These are phyloP conservation scores for Platycheirus rosarum DNA, from an alignment of 2,888 invertebrate species.

Conservation along the genomic window DNA sequence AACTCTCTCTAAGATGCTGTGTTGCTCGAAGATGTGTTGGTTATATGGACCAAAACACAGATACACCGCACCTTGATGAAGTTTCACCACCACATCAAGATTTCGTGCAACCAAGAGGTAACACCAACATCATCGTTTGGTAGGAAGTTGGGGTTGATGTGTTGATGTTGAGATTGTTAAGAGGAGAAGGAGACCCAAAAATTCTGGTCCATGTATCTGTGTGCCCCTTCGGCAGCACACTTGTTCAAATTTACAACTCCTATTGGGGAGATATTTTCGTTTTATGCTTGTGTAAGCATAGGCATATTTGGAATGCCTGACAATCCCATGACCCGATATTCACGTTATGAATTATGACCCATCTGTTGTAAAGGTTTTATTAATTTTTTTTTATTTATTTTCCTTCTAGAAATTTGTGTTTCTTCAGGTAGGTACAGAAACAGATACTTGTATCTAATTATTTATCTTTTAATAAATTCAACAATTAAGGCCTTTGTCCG, in stretches of 20 bases:
- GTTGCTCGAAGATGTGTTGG: slow-evolving; percentile 4
- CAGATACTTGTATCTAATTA: too few relatives aligned
- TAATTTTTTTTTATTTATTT: too few relatives aligned
- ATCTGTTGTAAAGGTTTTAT: slow-evolving; percentile 44
- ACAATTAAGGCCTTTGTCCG: slow-evolving; percentile 43
- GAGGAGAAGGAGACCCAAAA: slow-evolving; percentile 15
- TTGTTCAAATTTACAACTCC: slow-evolving; percentile 52
- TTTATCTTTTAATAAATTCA: background rate
- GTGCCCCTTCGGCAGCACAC: slow-evolving; percentile 31
- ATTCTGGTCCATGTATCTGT: background rate
- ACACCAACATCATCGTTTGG: slow-evolving; percentile 34
- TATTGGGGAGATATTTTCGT: slow-evolving; percentile 28
- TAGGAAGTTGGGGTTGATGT: slow-evolving; percentile 17
- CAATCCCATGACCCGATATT: slow-evolving; percentile 68
- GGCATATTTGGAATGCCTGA: slow-evolving; percentile 70
- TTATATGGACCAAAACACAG: slow-evolving; percentile 56
- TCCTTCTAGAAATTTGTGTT: too few relatives aligned
- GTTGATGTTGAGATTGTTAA: slow-evolving; percentile 12
- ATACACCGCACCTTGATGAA: slow-evolving; percentile 48
- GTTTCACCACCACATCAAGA: background rate
- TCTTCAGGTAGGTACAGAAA: too few relatives aligned
- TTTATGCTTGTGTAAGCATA: slow-evolving; percentile 43
- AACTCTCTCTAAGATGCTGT: slow-evolving; percentile 60
- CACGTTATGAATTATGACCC: too few relatives aligned
- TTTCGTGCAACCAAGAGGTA: slow-evolving; percentile 13